Conservation (phyloP, 2,113 vertebrate species). For the Dendrocopos noguchii region DNA sequence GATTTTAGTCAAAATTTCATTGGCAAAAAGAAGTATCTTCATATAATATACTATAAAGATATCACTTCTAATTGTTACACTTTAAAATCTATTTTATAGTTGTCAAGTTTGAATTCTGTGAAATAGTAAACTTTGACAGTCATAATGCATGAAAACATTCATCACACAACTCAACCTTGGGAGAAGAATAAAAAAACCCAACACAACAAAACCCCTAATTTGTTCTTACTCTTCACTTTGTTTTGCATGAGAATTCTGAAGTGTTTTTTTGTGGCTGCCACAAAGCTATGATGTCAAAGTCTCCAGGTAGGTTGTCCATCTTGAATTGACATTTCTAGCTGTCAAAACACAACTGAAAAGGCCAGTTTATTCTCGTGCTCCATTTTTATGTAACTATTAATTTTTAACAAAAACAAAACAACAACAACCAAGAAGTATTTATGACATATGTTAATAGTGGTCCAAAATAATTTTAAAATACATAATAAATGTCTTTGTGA, state of each 20-base stretch:
- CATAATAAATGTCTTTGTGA: conserved; percentile 63
- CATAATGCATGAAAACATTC: not conserved
- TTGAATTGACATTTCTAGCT: not conserved
- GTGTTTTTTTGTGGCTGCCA: not conserved
- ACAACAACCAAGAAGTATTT: conserved; percentile 43
- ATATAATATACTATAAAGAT: not conserved
- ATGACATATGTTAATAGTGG: conserved; percentile 22
- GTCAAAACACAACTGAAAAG: conserved; percentile 36
- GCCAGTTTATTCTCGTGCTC: conserved; percentile 1
- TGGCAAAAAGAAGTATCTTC: not conserved
- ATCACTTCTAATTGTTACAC: too few species aligned
- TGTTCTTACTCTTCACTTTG: not conserved
- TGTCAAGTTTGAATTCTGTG: not conserved
- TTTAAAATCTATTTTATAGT: not conserved
- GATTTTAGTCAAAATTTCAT: not conserved
- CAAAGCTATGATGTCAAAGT: not conserved
- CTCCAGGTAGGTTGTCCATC: not conserved
- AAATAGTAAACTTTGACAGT: not conserved
- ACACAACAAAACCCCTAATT: not conserved
- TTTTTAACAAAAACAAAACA: conserved; percentile 53
- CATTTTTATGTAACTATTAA: not conserved
- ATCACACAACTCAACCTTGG: not conserved
- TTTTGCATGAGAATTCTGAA: not conserved
- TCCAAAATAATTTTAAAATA: conserved; percentile 60
- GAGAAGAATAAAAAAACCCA: not conserved